Conservation (phyloP, 2,888 invertebrate genomes). For the Ophion ellenae region DNA sequence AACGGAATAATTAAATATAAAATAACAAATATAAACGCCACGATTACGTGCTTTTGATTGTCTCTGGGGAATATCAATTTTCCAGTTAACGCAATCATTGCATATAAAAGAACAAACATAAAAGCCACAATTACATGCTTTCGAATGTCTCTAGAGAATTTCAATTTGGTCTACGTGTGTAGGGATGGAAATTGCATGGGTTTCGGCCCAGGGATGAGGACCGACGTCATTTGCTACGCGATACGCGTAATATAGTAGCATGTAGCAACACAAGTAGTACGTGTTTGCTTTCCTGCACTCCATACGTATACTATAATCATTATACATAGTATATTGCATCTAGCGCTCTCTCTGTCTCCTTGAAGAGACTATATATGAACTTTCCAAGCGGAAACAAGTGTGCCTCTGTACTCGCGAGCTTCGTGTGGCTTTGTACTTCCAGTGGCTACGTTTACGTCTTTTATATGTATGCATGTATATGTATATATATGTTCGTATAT, state of each 20-base stretch:
- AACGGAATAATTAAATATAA: too few relatives aligned
- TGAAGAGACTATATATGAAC: conserved; percentile 30
- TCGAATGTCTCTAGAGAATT: not conserved
- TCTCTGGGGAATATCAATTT: not conserved
- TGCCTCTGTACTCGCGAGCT: not conserved
- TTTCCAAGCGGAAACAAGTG: conserved; percentile 51
- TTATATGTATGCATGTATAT: not conserved
- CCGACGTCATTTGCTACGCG: not conserved
- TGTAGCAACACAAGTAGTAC: conserved; percentile 22
- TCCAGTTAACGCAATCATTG: too few relatives aligned
- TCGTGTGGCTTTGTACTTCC: conserved; percentile 13
- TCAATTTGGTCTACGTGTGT: conserved; percentile 2
- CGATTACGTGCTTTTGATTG: not conserved
- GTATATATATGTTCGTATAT: not conserved
- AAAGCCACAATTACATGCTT: not conserved
- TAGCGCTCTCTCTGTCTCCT: not conserved
- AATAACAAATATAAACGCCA: too few relatives aligned
- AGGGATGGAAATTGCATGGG: not conserved
- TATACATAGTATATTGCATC: conserved; percentile 2
- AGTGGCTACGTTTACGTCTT: not conserved
- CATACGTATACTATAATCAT: conserved; percentile 21
- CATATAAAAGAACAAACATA: too few relatives aligned
- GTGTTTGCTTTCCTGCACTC: conserved; percentile 25
- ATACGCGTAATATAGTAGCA: conserved; percentile 16
- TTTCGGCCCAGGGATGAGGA: conserved; percentile 1